Conservation (phyloP, 1,140 invertebrate species). For the Heliothis subflexa region DNA sequence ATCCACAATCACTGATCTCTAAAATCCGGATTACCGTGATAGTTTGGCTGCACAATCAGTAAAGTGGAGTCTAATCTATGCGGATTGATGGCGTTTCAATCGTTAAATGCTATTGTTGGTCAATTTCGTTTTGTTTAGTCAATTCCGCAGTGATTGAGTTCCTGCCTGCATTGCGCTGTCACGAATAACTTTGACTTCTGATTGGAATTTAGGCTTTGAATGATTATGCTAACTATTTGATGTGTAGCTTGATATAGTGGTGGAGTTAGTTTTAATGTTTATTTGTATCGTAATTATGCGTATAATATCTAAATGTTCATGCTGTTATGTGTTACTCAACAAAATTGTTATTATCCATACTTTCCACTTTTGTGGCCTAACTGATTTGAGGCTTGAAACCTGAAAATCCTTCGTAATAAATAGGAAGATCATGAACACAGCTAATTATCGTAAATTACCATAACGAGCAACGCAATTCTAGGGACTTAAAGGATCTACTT, state of each 20-base stretch:
- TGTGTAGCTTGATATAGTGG: background rate
- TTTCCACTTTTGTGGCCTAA: too few relatives aligned
- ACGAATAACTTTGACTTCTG: background rate
- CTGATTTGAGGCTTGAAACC: too few relatives aligned
- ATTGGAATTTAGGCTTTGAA: background rate
- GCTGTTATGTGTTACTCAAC: too few relatives aligned
- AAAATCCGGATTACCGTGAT: background rate
- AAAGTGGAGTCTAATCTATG: background rate
- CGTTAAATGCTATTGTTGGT: slow-evolving; percentile 16
- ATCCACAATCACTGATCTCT: background rate
- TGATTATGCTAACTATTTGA: background rate
- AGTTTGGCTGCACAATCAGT: slow-evolving; percentile 5
- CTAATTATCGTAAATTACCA: too few relatives aligned
- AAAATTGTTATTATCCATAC: too few relatives aligned
- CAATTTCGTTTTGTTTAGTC: slow-evolving; percentile 9
- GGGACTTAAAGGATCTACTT: too few relatives aligned
- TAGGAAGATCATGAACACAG: too few relatives aligned
- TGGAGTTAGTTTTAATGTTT: background rate
- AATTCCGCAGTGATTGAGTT: slow-evolving; percentile 18
- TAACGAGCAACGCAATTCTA: too few relatives aligned
- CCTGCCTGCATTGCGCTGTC: slow-evolving; percentile 21
- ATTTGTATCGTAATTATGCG: background rate
- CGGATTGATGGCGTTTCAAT: slow-evolving; percentile 5
- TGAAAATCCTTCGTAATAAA: too few relatives aligned
- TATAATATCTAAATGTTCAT: background rate